These are phyloP conservation scores for Julus scandinavius DNA, from an alignment of 2,888 invertebrate genomes.

Conservation along the genomic window DNA sequence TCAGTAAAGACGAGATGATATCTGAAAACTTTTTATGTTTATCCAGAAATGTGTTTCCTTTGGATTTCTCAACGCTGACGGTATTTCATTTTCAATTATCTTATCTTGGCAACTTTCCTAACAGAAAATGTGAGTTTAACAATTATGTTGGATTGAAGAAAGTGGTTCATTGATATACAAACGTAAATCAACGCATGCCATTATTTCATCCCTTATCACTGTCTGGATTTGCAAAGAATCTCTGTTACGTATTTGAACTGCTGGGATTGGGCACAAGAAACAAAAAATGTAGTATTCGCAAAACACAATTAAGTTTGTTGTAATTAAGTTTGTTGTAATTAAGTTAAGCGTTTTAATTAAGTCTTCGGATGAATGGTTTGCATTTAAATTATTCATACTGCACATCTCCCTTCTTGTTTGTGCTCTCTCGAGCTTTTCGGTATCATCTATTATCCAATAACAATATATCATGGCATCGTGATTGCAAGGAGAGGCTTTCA, in stretches of 20 bases:
- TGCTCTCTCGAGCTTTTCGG: background rate
- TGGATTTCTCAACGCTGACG: background rate
- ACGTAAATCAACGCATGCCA: background rate
- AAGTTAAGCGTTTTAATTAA: constrained; percentile 42
- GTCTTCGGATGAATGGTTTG: background rate
- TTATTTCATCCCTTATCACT: background rate
- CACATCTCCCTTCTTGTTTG: background rate
- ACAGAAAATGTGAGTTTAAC: background rate
- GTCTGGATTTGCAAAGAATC: background rate
- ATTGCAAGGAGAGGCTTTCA: background rate
- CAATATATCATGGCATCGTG: background rate
- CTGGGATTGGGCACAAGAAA: background rate
- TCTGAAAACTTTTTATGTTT: background rate
- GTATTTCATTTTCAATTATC: background rate
- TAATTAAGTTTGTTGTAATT: constrained; percentile 24
- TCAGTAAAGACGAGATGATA: background rate
- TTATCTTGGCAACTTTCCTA: background rate
- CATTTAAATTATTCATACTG: background rate
- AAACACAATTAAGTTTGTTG: too few relatives aligned
- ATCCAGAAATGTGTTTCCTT: background rate
- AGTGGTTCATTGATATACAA: background rate
- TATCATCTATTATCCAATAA: constrained; percentile 29
- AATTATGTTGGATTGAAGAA: background rate
- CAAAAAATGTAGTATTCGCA: background rate
- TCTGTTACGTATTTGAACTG: background rate